These are phyloP conservation scores for Cyanistes caeruleus DNA, from an alignment of 2,113 vertebrate genomes.

Conservation along the genomic window DNA sequence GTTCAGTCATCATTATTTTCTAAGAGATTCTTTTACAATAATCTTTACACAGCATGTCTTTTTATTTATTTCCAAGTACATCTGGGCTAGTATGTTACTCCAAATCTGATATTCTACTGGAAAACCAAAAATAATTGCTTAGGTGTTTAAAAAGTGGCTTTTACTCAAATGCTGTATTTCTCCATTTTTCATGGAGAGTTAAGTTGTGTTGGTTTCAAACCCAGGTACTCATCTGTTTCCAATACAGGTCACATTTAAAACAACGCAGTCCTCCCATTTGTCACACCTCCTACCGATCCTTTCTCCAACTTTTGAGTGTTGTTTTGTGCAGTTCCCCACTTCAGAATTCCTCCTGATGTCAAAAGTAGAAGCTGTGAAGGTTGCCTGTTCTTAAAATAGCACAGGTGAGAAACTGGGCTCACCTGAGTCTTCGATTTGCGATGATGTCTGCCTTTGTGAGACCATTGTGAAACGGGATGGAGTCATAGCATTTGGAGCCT, in stretches of 20 bases:
- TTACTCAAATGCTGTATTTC: not conserved
- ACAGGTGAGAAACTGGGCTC: not conserved
- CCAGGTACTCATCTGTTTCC: not conserved
- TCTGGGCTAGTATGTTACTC: not conserved
- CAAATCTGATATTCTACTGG: not conserved
- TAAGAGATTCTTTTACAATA: not conserved
- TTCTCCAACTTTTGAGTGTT: not conserved
- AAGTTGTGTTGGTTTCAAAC: not conserved
- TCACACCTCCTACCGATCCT: not conserved
- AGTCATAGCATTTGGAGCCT: not conserved
- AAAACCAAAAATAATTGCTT: not conserved
- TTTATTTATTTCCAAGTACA: not conserved
- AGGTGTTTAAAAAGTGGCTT: not conserved
- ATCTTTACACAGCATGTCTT: not conserved
- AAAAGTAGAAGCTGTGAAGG: not conserved
- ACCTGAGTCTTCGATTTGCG: not conserved
- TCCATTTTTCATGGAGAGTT: not conserved
- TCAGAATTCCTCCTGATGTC: not conserved
- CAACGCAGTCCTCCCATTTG: accelerated
- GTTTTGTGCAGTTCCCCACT: not conserved
- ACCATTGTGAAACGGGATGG: not conserved
- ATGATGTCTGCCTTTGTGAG: not conserved
- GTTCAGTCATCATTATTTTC: not conserved
- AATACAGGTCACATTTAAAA: not conserved
- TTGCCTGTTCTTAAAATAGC: not conserved